These are phyloP conservation scores for Odocoileus virginianus DNA, from an alignment of 2,113 vertebrate genomes.

Conservation along the genomic window DNA sequence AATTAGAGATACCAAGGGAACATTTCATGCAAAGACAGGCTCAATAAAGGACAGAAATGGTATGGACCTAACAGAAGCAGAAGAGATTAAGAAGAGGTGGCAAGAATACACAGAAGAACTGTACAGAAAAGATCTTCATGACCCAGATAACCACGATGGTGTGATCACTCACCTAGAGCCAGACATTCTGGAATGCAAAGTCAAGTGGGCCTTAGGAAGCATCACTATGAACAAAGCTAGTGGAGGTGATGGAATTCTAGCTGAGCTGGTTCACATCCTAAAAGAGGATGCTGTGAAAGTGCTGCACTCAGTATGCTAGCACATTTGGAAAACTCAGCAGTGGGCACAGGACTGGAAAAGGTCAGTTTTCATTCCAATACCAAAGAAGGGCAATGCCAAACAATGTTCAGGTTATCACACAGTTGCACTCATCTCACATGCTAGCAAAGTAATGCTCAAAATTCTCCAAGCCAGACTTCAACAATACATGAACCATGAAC, in stretches of 20 bases:
- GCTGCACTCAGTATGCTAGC: neutral
- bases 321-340: neutral
- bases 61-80: neutral
- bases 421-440: neutral
- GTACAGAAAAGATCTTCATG: neutral
- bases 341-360: neutral
- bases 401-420: neutral
- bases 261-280: neutral
- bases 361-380: neutral
- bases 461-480: neutral
- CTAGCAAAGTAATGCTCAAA: neutral
- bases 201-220: neutral
- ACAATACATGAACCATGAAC: neutral
- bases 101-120: neutral
- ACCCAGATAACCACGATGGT: neutral
- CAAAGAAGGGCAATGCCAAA: neutral
- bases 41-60: neutral
- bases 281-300: neutral
- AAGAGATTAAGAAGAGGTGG: neutral
- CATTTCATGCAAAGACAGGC: neutral
- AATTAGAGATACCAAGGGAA: neutral
- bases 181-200: neutral
- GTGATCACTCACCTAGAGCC: neutral
- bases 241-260: neutral
- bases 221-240: rapidly evolving